Conservation (phyloP, 2,113 vertebrate genomes). For the Eulemur rufifrons region DNA sequence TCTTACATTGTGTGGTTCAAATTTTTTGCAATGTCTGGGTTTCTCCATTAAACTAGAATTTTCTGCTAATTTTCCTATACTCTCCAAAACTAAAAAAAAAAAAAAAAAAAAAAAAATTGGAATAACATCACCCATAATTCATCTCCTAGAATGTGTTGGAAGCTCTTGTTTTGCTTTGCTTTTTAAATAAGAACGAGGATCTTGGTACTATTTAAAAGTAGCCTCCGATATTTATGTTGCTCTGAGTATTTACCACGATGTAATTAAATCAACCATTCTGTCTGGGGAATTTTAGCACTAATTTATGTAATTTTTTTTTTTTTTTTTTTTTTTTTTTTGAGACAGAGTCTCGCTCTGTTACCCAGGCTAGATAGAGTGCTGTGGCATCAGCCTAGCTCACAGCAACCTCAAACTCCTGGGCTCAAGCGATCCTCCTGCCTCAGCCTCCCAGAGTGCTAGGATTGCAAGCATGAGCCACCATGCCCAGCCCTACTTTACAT, state of each 20-base stretch:
- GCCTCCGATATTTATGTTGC: background rate
- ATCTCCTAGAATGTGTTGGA: background rate
- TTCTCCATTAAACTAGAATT: background rate
- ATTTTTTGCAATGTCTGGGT: background rate
- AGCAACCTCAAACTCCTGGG: too few species aligned
- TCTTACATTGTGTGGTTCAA: background rate
- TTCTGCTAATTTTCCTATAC: constrained; percentile 14
- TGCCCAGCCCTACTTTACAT: background rate
- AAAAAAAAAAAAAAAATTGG: background rate
- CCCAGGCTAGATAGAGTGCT: too few species aligned
- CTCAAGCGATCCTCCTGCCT: too few species aligned
- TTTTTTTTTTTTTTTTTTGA: too few species aligned
- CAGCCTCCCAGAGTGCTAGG: too few species aligned
- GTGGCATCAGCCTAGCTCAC: too few species aligned
- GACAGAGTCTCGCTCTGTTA: too few species aligned
- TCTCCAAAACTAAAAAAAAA: background rate
- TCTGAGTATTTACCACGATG: background rate
- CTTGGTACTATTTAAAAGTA: background rate
- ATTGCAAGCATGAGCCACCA: too few species aligned
- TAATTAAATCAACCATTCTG: background rate
- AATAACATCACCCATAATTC: background rate
- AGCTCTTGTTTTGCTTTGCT: background rate
- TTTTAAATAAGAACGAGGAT: constrained; percentile 9
- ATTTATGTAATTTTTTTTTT: too few species aligned
- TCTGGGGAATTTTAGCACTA: too few species aligned